Evolutionary conservation across 2,113 vertebrate genomes (phyloP), one percentile per base, ranked within the genome.

Genomic region (Cacatua alba): DNA sequence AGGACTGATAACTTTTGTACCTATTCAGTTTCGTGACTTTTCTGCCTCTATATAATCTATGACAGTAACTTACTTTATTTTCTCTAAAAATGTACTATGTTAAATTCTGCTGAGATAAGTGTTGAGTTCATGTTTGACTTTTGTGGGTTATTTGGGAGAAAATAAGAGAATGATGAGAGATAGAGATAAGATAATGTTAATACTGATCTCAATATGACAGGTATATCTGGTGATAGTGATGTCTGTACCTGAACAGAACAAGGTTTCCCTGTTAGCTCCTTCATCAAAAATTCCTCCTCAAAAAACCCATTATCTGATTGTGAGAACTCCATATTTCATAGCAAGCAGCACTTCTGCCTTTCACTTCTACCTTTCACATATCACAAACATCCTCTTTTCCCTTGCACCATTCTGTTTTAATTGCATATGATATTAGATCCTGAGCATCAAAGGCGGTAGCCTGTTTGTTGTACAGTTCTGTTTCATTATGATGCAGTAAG

Each of bases 261-360:
- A 69, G 2, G 9, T 57, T 67, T 82, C 51, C 26, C 13, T 63
- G 12, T 33, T 82, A 67, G 13, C 17, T 78, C 16, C 49, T 74
- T 48, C 6, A 20, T 52, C 21, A 76, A 75, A 81, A 82, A 44
- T 17, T 25, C 62, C 11, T 55, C 9, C 19, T 77, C 24, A 62
- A 77, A 68, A n/a, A 0, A 2, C 2, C 2, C 21, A 4, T n/a
- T 46, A 37, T 31, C 11, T 82, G 13, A 6, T 33, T 60, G 37
- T 20, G n/a, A 71, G 28, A 62, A 28, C 4, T 79, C 57, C 1
- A 0, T 68, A 14, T 88, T 82, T 90, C 2, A 2, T 37, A 75
- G 37, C 41, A 74, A 13, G 10, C 18, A 65, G 5, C 18, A 20
- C 20, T 86, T 87, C 17, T 43, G 29, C 59, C 16, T 78, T n/a